Evolutionary conservation across 2,113 vertebrate genomes (phyloP), one percentile per base, ranked within the genome.

Genomic region (Sula dactylatra): DNA sequence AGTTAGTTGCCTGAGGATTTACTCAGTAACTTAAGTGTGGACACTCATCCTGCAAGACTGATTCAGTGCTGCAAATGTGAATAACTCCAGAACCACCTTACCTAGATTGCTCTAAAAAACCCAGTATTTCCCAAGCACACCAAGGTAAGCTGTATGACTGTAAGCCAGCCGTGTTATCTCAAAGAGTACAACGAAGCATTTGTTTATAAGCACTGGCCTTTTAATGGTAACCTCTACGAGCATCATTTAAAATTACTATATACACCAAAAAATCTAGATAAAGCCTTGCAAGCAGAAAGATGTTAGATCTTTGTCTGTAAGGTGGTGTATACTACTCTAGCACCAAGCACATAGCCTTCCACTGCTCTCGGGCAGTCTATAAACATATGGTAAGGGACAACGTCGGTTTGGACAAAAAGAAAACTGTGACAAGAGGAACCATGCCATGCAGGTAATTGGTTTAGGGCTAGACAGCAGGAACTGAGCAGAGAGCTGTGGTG

Each of bases 71-170:
- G 49, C 11, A 65, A 81, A 73, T 8, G 18, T 31, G 26, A 89
- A 16, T 32, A 83, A 55, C 7, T 72, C 27, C 61, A 82, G 21
- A 61, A 40, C 3, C 18, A 32, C 10, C 22, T 59, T 29, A 49
- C 17, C 6, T 45, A 11, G 9, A 81, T 4, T 21, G 22, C 31
- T 36, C 54, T 25, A 16, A 83, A 78, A n/a, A 1, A 0, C 0
- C 2, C 21, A 77, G 14, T 13, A 44, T 49, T 78, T 38, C 24
- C 38, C 34, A 86, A 62, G 19, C 16, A 61, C 14, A 45, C 16
- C 8, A 27, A 49, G 19, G 19, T 56, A 89, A 81, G 6, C 16
- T 49, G 11, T 32, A 34, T 34, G 22, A 38, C 49, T 56, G 29
- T 36, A 64, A 54, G 76, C 3, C 12, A 64, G 11, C 11, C 67